phyloP scores from a whole-genome alignment of 2,888 invertebrate species.

The Caenorhabditis sp. region DNA sequence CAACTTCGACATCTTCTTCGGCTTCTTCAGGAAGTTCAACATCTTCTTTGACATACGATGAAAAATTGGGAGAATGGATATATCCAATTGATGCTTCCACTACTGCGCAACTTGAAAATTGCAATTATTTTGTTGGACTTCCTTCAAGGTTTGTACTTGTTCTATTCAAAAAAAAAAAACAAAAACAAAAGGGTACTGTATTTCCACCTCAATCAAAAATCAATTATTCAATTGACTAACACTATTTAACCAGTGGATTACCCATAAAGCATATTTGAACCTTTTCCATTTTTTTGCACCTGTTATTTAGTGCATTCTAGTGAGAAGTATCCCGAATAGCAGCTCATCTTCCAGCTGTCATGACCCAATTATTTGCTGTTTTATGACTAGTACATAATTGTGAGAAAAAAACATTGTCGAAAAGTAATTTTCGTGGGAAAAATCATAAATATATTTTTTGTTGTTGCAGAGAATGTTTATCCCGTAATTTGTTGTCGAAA shows the following conservation, averaged over 20 bases:
- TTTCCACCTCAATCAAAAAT: neutral
- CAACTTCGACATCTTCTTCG: slow-evolving; percentile 14
- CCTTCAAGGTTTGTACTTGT: slow-evolving; percentile 38
- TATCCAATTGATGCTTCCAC: slow-evolving; percentile 44
- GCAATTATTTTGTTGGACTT: slow-evolving; percentile 48
- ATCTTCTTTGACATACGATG: slow-evolving; percentile 33
- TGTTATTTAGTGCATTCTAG: neutral
- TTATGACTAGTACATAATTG: neutral
- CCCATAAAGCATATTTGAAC: neutral
- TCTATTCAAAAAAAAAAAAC: neutral
- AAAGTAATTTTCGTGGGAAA: neutral
- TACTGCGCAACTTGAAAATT: slow-evolving; percentile 41
- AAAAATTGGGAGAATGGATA: slow-evolving; percentile 47
- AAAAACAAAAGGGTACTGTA: too few species aligned
- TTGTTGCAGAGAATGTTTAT: slow-evolving; percentile 38
- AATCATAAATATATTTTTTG: neutral
- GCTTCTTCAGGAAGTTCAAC: slow-evolving; percentile 11
- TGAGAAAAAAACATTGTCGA: neutral
- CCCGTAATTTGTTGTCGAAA: slow-evolving; percentile 38
- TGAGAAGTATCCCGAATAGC: too few species aligned
- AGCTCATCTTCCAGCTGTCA: neutral
- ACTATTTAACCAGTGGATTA: neutral
- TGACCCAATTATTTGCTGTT: neutral
- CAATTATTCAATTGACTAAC: neutral
- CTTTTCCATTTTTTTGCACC: neutral